Evolutionary conservation across 1,140 invertebrate species (phyloP).

Genomic region (Ganaspis sp.): DNA sequence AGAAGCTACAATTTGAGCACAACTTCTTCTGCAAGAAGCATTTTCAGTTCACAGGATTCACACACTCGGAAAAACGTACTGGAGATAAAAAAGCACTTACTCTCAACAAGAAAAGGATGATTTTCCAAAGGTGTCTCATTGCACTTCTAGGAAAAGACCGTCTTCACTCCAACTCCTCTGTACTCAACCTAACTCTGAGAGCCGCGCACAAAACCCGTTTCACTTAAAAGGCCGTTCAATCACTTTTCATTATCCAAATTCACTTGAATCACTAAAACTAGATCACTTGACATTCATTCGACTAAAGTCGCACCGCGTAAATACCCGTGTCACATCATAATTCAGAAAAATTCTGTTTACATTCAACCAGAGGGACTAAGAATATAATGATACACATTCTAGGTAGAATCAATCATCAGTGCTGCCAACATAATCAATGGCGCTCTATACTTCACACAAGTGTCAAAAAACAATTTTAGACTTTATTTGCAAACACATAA

Average conservation of each 20-base stretch:
- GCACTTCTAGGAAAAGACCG: conserved; percentile 47
- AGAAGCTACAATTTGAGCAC: not conserved
- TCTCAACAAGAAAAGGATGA: conserved; percentile 40
- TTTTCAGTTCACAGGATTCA: not conserved
- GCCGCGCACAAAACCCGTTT: conserved; percentile 43
- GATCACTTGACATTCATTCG: not conserved
- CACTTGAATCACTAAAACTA: not conserved
- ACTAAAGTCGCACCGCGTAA: conserved; percentile 40
- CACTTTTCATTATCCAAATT: not conserved
- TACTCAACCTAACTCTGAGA: conserved; percentile 7
- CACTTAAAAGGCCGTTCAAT: conserved; percentile 36
- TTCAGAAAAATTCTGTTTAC: conserved; percentile 63
- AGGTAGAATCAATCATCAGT: conserved; percentile 63
- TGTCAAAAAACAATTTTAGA: not conserved
- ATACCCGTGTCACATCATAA: conserved; percentile 56
- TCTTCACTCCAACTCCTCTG: conserved; percentile 28
- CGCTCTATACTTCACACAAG: not conserved
- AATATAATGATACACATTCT: conserved; percentile 55
- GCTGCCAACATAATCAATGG: conserved; percentile 49
- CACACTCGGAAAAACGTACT: not conserved
- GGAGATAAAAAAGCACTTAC: conserved; percentile 41
- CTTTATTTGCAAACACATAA: not conserved
- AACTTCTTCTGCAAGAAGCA: not conserved
- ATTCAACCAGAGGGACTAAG: conserved; percentile 47
- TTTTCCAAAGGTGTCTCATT: conserved; percentile 50